These are phyloP conservation scores for Bovichtus diacanthus DNA, from an alignment of 2,797 vertebrate genomes.

Conservation along the genomic window DNA sequence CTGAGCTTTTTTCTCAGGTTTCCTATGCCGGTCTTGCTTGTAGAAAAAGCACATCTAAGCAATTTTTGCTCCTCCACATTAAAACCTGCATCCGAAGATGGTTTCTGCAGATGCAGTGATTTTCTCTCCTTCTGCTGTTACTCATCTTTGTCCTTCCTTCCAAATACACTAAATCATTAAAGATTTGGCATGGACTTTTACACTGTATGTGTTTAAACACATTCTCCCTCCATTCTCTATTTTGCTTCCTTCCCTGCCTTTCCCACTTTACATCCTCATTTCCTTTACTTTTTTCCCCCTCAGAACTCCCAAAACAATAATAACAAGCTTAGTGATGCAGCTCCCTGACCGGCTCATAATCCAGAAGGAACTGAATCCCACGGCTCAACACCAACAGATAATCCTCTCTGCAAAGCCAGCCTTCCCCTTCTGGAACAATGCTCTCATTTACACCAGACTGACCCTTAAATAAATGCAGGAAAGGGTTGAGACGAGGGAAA, in stretches of 20 bases:
- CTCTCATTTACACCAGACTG: slow-evolving; percentile 79
- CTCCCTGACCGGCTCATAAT: slow-evolving; percentile 79
- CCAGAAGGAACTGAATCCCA: slow-evolving; percentile 78
- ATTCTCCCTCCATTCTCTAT: slow-evolving; percentile 10
- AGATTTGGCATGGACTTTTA: slow-evolving; percentile 31
- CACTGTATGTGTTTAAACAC: slow-evolving; percentile 12
- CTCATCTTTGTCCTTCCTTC: slow-evolving; percentile 54
- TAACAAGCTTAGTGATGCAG: slow-evolving; percentile 83
- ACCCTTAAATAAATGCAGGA: slow-evolving; percentile 64
- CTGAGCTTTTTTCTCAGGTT: slow-evolving; percentile 60
- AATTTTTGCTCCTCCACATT: slow-evolving; percentile 58
- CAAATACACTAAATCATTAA: slow-evolving; percentile 54
- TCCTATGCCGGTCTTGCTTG: slow-evolving; percentile 40
- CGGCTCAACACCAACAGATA: slow-evolving; percentile 81
- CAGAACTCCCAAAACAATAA: slow-evolving; percentile 76
- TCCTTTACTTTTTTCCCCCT: slow-evolving; percentile 20
- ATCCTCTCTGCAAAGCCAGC: slow-evolving; percentile 81
- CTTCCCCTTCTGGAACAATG: slow-evolving; percentile 80
- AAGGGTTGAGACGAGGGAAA: slow-evolving; percentile 32
- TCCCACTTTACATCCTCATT: slow-evolving; percentile 20
- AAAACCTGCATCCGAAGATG: slow-evolving; percentile 59
- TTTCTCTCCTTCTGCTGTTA: slow-evolving; percentile 59
- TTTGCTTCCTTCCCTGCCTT: neutral
- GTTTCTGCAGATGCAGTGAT: slow-evolving; percentile 70
- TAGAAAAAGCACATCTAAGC: slow-evolving; percentile 50